These are phyloP conservation scores for Idaea biselata DNA, from an alignment of 2,888 invertebrate genomes.

Conservation along the genomic window DNA sequence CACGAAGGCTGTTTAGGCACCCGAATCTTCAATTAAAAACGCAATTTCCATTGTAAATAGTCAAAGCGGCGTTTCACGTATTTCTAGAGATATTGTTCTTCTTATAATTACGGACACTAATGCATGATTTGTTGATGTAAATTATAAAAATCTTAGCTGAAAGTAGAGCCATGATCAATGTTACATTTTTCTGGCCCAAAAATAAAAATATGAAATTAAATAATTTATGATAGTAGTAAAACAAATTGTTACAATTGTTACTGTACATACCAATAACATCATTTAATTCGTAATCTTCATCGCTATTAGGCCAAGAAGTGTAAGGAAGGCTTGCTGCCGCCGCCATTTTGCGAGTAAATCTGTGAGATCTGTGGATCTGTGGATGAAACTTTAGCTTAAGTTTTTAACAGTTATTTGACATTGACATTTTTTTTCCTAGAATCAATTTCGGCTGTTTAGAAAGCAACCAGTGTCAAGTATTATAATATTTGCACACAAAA, in stretches of 20 bases:
- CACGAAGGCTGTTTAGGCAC: neutral
- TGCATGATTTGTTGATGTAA: neutral
- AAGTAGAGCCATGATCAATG: neutral
- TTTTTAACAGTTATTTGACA: neutral
- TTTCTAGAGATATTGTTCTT: neutral
- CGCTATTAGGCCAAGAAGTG: conserved; percentile 91
- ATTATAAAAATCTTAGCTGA: neutral
- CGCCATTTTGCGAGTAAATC: conserved; percentile 70
- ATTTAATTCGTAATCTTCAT: conserved; percentile 94
- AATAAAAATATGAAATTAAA: neutral
- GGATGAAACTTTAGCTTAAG: neutral
- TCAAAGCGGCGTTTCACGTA: neutral
- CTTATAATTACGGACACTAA: neutral
- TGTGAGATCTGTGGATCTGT: neutral
- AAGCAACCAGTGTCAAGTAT: no score
- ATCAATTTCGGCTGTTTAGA: no score
- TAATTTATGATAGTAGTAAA: neutral
- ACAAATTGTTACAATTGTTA: conserved; percentile 1
- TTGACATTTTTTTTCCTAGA: conserved; percentile 15
- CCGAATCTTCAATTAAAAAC: neutral
- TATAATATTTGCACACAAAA: no score
- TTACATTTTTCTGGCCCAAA: neutral
- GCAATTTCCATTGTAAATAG: neutral
- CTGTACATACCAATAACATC: conserved; percentile 92
- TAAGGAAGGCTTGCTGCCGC: conserved; percentile 50